Conservation (phyloP, 2,888 invertebrate genomes). For the Flexamia atlantica region DNA sequence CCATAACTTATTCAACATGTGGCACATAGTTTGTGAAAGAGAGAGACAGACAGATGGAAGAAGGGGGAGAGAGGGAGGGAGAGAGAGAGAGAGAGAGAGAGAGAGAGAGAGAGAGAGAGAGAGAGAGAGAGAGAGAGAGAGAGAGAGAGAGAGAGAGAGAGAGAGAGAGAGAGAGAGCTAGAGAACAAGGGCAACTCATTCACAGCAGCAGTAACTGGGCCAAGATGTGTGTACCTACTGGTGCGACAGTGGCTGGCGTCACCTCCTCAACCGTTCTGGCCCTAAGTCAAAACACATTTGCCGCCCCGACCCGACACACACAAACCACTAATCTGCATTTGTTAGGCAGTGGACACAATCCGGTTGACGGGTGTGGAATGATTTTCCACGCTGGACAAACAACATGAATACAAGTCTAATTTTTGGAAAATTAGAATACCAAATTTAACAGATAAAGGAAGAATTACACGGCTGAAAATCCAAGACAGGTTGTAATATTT, state of each 20-base stretch:
- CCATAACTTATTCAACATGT: conserved; percentile 30
- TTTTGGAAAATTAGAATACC: not conserved
- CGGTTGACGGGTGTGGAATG: not conserved
- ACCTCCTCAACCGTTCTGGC: not conserved
- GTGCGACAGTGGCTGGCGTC: not conserved
- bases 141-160: not conserved
- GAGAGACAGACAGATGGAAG: not conserved
- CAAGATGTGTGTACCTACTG: conserved; percentile 1
- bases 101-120: conserved; percentile 31
- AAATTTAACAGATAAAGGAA: no score
- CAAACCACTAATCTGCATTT: conserved; percentile 18
- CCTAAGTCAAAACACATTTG: conserved; percentile 1
- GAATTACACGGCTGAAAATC: no score
- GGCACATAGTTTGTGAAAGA: not conserved
- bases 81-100: conserved; percentile 34
- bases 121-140: conserved; percentile 34
- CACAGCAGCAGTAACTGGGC: conserved; percentile 20
- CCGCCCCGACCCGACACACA: not conserved
- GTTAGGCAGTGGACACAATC: not conserved
- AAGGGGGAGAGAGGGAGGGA: not conserved
- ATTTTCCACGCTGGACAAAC: not conserved
- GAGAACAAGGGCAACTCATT: conserved; percentile 30
- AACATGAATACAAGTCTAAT: not conserved
- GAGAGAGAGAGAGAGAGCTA: not conserved
- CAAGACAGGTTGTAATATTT: no score